Evolutionary conservation across 2,113 vertebrate species (phyloP).

Genomic region (Solea senegalensis): DNA sequence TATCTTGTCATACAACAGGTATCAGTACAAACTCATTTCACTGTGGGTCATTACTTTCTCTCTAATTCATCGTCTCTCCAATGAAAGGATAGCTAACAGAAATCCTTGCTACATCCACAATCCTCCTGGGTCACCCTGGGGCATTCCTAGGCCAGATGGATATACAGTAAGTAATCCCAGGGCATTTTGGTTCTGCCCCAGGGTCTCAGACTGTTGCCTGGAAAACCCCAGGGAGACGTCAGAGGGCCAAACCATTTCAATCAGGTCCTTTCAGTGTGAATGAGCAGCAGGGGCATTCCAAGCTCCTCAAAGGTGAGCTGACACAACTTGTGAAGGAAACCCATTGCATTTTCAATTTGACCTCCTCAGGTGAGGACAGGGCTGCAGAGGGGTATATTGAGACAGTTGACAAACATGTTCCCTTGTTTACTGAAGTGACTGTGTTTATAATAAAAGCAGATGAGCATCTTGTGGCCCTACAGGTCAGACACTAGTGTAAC

Average conservation of each 20-base stretch:
- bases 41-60: not conserved
- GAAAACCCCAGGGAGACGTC: conserved; percentile 5
- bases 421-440: not conserved
- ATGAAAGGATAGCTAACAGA: not conserved
- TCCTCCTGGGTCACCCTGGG: conserved; percentile 18
- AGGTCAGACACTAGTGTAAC: not conserved
- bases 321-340: conserved; percentile 9
- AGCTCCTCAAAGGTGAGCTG: not conserved
- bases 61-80: no score
- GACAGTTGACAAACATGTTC: conserved; percentile 20
- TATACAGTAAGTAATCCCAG: conserved; percentile 12
- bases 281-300: conserved; percentile 1
- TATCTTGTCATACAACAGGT: conserved; percentile 2
- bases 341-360: conserved; percentile 32
- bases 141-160: conserved; percentile 12
- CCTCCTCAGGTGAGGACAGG: conserved; percentile 1
- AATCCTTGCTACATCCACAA: not conserved
- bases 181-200: conserved; percentile 16
- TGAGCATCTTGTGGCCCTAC: not conserved
- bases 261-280: conserved; percentile 7
- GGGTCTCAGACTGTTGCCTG: not conserved
- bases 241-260: conserved; percentile 6
- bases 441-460: conserved; percentile 1
- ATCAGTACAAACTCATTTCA: not conserved
- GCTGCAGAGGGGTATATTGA: conserved; percentile 12